A percentile compares a stretch with the other conserved stretches of the same genome.
Evolutionary conservation across 2,113 vertebrate species (phyloP).

Genomic region (Ia io): DNA sequence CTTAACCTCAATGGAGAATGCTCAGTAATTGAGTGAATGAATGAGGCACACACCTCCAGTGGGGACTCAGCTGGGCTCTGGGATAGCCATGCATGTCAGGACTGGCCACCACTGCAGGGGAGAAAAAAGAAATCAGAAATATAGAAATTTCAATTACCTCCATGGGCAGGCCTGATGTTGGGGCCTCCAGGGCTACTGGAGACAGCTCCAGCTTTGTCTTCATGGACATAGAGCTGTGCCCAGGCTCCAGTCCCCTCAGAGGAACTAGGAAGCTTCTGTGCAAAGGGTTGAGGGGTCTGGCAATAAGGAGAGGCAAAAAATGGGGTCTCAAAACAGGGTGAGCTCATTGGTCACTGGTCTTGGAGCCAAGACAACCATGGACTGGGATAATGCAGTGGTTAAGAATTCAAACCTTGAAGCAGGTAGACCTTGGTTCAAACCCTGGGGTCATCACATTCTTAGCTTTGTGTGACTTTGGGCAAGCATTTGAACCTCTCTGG

Average conservation of each 20-base stretch:
- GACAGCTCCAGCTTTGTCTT: not conserved
- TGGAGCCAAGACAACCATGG: not conserved
- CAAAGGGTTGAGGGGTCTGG: not conserved
- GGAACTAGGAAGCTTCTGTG: not conserved
- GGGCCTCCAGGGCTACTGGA: not conserved
- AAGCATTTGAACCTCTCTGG: not conserved
- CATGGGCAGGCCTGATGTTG: not conserved
- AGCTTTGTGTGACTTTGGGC: not conserved
- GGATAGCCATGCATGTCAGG: not conserved
- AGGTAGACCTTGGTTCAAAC: not conserved
- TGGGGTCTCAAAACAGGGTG: not conserved
- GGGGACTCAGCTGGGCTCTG: not conserved
- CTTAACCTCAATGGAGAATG: not conserved
- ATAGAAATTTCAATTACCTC: not conserved
- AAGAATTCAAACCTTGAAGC: not conserved
- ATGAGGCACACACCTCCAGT: not conserved
- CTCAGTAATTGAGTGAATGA: not conserved
- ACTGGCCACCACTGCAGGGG: not conserved
- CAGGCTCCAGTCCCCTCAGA: not conserved
- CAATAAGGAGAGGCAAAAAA: not conserved
- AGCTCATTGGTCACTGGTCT: not conserved
- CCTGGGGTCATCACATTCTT: not conserved
- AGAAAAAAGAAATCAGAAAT: not conserved
- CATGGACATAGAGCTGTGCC: not conserved
- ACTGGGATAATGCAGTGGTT: not conserved